These are phyloP conservation scores for Acrocyrtus sp. DNA, from an alignment of 2,888 invertebrate genomes.

Conservation along the genomic window DNA sequence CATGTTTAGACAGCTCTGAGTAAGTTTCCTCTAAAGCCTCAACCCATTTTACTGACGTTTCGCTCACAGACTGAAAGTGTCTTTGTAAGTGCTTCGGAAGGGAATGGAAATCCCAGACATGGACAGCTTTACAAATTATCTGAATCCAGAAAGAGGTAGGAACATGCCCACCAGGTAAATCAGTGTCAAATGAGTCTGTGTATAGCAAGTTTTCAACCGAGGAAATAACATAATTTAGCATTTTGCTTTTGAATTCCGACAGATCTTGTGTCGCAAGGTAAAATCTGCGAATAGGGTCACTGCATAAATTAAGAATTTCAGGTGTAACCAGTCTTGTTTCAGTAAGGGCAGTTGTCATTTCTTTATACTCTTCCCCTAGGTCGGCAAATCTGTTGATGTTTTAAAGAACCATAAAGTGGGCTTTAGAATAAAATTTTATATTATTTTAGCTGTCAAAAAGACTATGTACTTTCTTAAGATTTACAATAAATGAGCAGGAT, in stretches of 20 bases:
- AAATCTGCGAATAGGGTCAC: constrained; percentile 18
- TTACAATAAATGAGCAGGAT: constrained; percentile 27
- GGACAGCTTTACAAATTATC: constrained; percentile 17
- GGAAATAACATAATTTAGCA: constrained; percentile 4
- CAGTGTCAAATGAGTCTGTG: neutral
- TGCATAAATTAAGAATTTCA: constrained; percentile 11
- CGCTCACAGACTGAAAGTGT: constrained; percentile 13
- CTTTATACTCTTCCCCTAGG: constrained; percentile 6
- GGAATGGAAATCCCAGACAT: constrained; percentile 27
- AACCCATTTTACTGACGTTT: constrained; percentile 9
- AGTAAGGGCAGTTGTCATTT: neutral
- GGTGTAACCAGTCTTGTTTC: constrained; percentile 10
- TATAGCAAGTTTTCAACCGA: constrained; percentile 8
- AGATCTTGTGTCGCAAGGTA: neutral
- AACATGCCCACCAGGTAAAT: neutral
- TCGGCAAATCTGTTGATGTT: constrained; percentile 26
- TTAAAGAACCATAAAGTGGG: too few species aligned
- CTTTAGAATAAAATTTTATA: neutral
- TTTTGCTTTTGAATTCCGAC: neutral
- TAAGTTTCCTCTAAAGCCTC: constrained; percentile 12
- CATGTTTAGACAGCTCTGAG: neutral
- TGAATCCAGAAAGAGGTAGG: constrained; percentile 12
- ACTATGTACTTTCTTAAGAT: neutral
- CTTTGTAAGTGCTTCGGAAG: constrained; percentile 12
- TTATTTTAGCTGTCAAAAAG: neutral